Base-by-base conservation (phyloP, 2,888 invertebrate species). In the Escarpia spicata region DNA sequence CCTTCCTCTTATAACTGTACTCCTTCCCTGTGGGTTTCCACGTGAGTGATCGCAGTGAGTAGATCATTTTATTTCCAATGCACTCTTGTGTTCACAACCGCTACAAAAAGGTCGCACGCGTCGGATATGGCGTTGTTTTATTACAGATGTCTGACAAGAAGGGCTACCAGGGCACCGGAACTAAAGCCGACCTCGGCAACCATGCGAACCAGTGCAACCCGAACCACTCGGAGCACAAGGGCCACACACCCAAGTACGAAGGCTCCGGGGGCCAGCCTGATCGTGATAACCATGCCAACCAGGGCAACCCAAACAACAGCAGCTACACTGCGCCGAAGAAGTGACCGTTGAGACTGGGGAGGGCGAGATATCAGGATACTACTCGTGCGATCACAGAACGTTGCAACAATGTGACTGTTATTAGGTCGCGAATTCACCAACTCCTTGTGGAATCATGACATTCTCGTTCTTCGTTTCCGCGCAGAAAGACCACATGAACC, bases 61-160 rank as follows among this genome's bases (percentile, higher is more conserved):
- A 75, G 3, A 26, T 6, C 19, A 75, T 75, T 26, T 75, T 15
- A 75, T 75, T 75, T n/a, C 19, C 75, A n/a, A 26, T n/a, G n/a
- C n/a, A 75, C 6, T 75, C 75, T 4, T 26, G 26, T 26, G 26
- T 75, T 75, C 26, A 75, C 75, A 75, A 2, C 75, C 6, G 26
- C 75, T 26, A 75, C 75, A 75, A 26, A 75, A 75, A 26, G 26
- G 75, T 6, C n/a, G 75, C 75, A 6, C 6, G 75, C 3, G 75
- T n/a, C 26, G 19, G 75, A 75, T 75, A n/a, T n/a, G 6, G 75
- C 75, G n/a, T 26, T 26, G n/a, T 75, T 75, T 26, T 75, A 26
- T 75, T 75, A 75, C 75, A 75, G 75, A 75, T 75, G 75, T 75
- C 75, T 75, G 75, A 75, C 75, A 75, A 75, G 75, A 75, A 75